phyloP scores from a whole-genome alignment of 2,113 vertebrate genomes.

The Takifugu flavidus region DNA sequence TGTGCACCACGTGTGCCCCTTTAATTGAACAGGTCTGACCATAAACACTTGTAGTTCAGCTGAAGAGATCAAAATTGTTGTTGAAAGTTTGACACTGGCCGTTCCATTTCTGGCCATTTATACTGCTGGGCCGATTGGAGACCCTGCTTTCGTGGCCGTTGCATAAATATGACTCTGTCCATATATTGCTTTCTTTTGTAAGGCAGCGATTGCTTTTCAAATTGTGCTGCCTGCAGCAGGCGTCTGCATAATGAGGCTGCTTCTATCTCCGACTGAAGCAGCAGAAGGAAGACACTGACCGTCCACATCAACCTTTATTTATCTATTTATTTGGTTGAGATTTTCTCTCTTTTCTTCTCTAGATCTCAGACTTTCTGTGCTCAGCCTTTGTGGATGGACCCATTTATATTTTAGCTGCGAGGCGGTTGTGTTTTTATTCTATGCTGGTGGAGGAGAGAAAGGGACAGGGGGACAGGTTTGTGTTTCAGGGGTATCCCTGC shows the following conservation, averaged over 20 bases:
- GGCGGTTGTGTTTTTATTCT: constrained; percentile 26
- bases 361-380: constrained; percentile 30
- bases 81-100: constrained; percentile 23
- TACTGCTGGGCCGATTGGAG: constrained; percentile 5
- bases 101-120: constrained; percentile 21
- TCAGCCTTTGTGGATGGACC: constrained; percentile 20
- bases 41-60: constrained; percentile 9
- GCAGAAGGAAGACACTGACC: constrained; percentile 17
- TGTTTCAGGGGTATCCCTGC: constrained; percentile 67
- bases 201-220: constrained; percentile 61
- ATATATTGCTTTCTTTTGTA: constrained; percentile 45
- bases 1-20: neutral
- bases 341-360: neutral
- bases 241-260: constrained; percentile 55
- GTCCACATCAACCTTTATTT: constrained; percentile 31
- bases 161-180: constrained; percentile 32
- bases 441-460: constrained; percentile 39
- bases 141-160: constrained; percentile 9
- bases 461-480: constrained; percentile 51
- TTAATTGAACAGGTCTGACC: constrained; percentile 5
- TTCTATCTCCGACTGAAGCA: constrained; percentile 38
- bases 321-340: constrained; percentile 38
- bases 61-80: constrained; percentile 9
- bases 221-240: constrained; percentile 41
- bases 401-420: constrained; percentile 41